Conservation (phyloP, 2,797 vertebrate genomes). For the Atherinosoma microstoma region DNA sequence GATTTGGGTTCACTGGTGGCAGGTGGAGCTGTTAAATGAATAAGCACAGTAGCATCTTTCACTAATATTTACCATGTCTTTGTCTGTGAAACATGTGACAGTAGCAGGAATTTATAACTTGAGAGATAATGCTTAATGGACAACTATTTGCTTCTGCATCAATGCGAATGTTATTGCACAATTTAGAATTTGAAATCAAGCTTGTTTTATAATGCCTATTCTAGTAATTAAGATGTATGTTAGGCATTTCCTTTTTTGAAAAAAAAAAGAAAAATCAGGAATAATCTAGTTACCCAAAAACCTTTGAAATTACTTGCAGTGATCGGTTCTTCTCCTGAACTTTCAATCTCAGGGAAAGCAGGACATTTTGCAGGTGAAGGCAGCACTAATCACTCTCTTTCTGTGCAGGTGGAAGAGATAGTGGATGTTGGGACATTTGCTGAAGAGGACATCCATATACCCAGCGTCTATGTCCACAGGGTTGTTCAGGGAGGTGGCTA, state of each 20-base stretch:
- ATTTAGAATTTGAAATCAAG: conserved; percentile 2
- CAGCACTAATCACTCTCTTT: conserved; percentile 35
- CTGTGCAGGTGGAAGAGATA: conserved; percentile 93
- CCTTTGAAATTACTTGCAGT: background rate
- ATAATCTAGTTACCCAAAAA: background rate
- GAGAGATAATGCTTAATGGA: conserved; percentile 16
- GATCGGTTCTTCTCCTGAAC: conserved; percentile 38
- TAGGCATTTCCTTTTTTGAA: background rate
- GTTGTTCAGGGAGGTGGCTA: conserved; percentile 89
- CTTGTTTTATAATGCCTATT: conserved; percentile 9
- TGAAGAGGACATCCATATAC: conserved; percentile 95
- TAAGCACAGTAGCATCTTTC: conserved; percentile 24
- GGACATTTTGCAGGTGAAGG: conserved; percentile 34
- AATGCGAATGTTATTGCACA: background rate
- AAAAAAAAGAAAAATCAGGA: background rate
- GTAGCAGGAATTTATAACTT: background rate
- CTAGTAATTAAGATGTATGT: background rate
- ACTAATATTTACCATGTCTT: conserved; percentile 39
- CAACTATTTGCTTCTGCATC: conserved; percentile 11
- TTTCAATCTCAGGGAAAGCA: conserved; percentile 32
- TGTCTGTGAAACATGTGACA: conserved; percentile 12
- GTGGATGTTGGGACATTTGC: conserved; percentile 94
- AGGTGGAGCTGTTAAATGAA: conserved; percentile 43
- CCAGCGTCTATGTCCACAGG: conserved; percentile 94
- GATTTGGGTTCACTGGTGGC: conserved; percentile 30